Evolutionary conservation across 2,113 vertebrate species (phyloP).

Genomic region (Ceyx cyanopectus): DNA sequence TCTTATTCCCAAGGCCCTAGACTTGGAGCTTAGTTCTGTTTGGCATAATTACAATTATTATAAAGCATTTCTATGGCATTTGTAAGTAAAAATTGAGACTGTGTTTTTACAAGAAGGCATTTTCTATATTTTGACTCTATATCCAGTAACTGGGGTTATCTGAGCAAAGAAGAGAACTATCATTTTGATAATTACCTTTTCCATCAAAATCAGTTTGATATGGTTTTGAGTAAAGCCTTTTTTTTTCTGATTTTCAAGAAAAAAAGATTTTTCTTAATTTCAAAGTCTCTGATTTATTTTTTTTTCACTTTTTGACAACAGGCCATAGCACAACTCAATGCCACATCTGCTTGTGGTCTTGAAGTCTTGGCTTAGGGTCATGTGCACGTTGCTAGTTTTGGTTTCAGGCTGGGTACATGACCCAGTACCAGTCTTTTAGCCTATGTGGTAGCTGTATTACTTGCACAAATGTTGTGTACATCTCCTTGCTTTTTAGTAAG

Average conservation of each 20-base stretch:
- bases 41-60: neutral
- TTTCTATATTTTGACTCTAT: neutral
- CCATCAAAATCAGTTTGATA: neutral
- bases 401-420: neutral
- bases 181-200: neutral
- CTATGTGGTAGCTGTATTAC: neutral
- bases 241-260: neutral
- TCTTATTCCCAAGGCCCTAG: neutral
- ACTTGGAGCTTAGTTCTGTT: neutral
- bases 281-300: neutral
- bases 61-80: neutral
- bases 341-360: neutral
- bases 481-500: neutral
- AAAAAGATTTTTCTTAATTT: neutral
- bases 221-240: neutral
- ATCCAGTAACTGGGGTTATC: neutral
- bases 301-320: neutral
- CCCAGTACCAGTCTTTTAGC: neutral
- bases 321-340: neutral
- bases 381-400: neutral
- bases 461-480: neutral
- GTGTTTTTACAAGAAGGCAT: neutral
- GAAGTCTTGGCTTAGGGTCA: neutral
- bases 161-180: neutral
- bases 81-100: neutral